phyloP scores from a whole-genome alignment of 2,113 vertebrate species.

The Myiopsitta monachus region DNA sequence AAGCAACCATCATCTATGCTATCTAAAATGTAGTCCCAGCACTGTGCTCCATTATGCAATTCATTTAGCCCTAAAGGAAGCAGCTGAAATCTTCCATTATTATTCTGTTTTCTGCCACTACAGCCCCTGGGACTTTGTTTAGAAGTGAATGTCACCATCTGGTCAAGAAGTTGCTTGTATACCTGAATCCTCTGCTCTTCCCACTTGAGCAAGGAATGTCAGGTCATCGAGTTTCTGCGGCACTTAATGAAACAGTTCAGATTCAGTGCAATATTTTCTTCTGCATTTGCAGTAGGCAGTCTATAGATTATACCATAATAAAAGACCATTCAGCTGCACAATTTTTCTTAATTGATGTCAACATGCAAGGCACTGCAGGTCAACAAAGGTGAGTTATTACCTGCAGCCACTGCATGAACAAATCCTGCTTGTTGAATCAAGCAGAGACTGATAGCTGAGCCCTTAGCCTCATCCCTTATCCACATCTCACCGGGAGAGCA shows the following conservation, averaged over 20 bases:
- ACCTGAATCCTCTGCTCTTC: not conserved
- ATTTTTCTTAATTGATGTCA: not conserved
- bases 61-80: not conserved
- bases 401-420: not conserved
- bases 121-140: not conserved
- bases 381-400: not conserved
- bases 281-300: not conserved
- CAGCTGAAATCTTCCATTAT: not conserved
- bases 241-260: not conserved
- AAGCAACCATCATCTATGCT: not conserved
- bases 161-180: not conserved
- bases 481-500: not conserved
- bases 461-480: not conserved
- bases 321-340: not conserved
- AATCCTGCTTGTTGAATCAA: rapidly evolving
- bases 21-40: not conserved
- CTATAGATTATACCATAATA: not conserved
- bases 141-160: not conserved
- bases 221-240: not conserved
- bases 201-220: not conserved
- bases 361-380: not conserved
- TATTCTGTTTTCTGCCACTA: not conserved
- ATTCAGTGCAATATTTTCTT: not conserved
- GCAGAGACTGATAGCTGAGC: not conserved
- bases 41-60: not conserved